A percentile compares a stretch with the other conserved stretches of the same genome.
Evolutionary conservation across 2,888 invertebrate genomes (phyloP).

Genomic region (Heliconius cydno): DNA sequence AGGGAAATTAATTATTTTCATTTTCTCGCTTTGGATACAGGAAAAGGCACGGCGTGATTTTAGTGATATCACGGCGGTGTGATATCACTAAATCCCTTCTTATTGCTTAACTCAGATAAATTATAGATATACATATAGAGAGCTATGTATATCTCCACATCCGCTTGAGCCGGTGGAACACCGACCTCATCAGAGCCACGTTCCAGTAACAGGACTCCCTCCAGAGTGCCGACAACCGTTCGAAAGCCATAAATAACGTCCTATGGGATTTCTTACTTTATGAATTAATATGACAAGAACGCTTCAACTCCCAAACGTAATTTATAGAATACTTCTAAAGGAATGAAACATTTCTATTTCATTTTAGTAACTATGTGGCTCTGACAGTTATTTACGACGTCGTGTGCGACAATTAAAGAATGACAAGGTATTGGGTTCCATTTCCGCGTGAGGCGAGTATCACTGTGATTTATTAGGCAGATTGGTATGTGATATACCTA

Average conservation of each 20-base stretch:
- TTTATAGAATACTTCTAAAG: constrained; percentile 7
- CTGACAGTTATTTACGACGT: constrained; percentile 3
- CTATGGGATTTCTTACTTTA: constrained; percentile 33
- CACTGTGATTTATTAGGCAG: neutral
- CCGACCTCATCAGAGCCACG: constrained; percentile 17
- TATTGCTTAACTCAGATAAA: too few species aligned
- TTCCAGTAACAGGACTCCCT: constrained; percentile 33
- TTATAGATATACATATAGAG: too few species aligned
- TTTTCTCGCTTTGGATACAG: too few species aligned
- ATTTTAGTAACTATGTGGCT: constrained; percentile 13
- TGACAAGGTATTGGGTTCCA: neutral
- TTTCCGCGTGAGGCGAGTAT: constrained; percentile 14
- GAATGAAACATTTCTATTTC: constrained; percentile 22
- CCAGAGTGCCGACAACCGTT: constrained; percentile 36
- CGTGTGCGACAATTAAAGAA: constrained; percentile 4
- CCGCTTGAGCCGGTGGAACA: constrained; percentile 1
- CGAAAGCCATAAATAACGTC: constrained; percentile 32
- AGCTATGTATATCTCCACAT: neutral
- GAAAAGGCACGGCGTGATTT: too few species aligned
- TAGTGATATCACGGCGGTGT: too few species aligned
- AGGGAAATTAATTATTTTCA: too few species aligned
- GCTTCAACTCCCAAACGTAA: constrained; percentile 9
- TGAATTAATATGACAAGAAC: constrained; percentile 32
- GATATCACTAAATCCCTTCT: too few species aligned
- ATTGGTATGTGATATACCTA: neutral